Evolutionary conservation across 2,113 vertebrate species (phyloP).

Genomic region (Dasyurus viverrinus): DNA sequence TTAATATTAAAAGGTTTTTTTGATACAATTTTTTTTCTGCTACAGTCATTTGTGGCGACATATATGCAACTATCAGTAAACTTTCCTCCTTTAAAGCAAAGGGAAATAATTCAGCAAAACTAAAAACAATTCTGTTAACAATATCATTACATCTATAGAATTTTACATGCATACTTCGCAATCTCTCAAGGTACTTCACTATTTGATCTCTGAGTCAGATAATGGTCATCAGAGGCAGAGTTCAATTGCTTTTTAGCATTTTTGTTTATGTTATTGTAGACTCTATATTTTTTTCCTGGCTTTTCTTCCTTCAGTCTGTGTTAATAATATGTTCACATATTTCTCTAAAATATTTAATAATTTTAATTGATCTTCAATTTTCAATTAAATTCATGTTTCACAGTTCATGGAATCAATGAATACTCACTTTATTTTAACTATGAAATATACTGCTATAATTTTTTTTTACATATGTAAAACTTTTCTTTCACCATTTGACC

Average conservation of each 20-base stretch:
- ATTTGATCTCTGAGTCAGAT: neutral
- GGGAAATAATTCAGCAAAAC: no score
- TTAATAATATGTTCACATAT: neutral
- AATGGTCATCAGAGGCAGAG: neutral
- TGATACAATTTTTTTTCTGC: no score
- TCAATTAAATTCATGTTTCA: neutral
- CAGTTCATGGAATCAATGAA: neutral
- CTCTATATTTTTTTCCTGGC: neutral
- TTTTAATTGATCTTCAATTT: neutral
- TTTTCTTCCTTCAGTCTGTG: neutral
- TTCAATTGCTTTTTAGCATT: neutral
- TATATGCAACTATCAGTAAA: no score
- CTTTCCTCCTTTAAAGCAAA: no score
- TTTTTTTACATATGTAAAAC: neutral
- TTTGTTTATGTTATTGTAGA: neutral
- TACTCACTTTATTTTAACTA: neutral
- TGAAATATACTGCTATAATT: no score
- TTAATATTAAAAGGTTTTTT: no score
- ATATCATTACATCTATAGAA: neutral
- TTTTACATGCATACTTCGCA: neutral
- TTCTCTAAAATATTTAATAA: neutral
- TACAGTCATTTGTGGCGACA: no score
- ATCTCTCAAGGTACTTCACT: neutral
- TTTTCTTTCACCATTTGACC: neutral
- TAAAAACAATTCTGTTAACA: neutral